Base-by-base conservation (phyloP, 2,113 vertebrate species). In the Thunnus maccoyii region DNA sequence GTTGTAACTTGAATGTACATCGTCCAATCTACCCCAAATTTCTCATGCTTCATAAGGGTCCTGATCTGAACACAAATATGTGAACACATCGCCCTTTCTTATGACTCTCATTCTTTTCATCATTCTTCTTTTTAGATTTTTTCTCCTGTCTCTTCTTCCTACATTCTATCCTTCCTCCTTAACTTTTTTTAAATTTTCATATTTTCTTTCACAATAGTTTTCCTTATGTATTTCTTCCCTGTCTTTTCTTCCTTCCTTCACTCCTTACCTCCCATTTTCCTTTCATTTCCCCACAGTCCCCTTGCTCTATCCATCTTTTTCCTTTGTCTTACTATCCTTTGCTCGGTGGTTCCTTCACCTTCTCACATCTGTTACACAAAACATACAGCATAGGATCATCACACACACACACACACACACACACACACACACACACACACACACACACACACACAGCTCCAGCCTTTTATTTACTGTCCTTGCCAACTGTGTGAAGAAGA, bases 401-500 rank as follows among this genome's bases (percentile, higher is more conserved):
- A 9, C 36, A 41, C 8, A 7, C 60, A 56, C 36, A 14, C 47
- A 54, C 52, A 14, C 46, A 41, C 54, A 41, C 25, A 52, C 52
- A 65, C 54, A 47, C 52, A 7, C 20, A 54, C 36, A 32, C 51
- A 69, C 27, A 46, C 6, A 41, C 18, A 30, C 50, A 41, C 32
- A 64, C 52, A 52, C 73, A 20, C 12, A 54, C 32, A 41, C 46
- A 32, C 30, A 60, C 60, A 17, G 50, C 50, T 52, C 46, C 22
- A 63, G 55, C 63, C 36, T 70, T 84, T 58, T 79, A 73, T 68
- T 84, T 82, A 55, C 63, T 55, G 41, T 65, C 73, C 46, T 81
- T 72, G 58, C 65, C 64, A 74, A 74, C 70, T 67, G 69, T 65
- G 84, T 88, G 72, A 70, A 7, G 81, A 80, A 47, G 55, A 80